Evolutionary conservation across 2,113 vertebrate species (phyloP).

Genomic region (Naja naja): DNA sequence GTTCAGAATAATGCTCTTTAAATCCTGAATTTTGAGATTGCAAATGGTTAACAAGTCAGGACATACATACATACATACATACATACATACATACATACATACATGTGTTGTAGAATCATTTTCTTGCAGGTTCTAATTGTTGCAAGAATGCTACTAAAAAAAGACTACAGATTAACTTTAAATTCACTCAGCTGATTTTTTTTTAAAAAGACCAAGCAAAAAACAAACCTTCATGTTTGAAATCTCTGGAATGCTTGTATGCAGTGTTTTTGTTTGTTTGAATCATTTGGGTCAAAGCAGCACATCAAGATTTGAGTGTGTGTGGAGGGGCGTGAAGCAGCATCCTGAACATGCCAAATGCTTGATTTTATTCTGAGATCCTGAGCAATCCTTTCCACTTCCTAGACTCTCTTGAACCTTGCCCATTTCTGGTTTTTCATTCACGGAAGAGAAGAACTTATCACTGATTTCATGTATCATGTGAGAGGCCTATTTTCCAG

Average conservation of each 20-base stretch:
- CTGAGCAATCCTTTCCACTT: constrained; percentile 79
- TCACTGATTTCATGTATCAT: constrained; percentile 86
- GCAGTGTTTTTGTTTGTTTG: constrained; percentile 58
- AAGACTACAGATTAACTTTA: neutral
- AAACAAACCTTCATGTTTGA: constrained; percentile 47
- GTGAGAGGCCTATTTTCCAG: constrained; percentile 76
- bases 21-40: neutral
- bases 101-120: neutral
- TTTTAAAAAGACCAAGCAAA: constrained; percentile 47
- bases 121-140: neutral
- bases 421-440: constrained; percentile 78
- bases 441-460: constrained; percentile 75
- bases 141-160: neutral
- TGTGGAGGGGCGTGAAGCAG: constrained; percentile 56
- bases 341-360: constrained; percentile 74
- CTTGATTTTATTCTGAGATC: constrained; percentile 80
- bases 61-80: neutral
- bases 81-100: neutral
- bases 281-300: constrained; percentile 73
- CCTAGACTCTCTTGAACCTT: constrained; percentile 71
- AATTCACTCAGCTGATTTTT: neutral
- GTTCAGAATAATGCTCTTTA: neutral
- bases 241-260: constrained; percentile 61
- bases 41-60: neutral
- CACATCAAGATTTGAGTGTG: constrained; percentile 73